Base-by-base conservation (phyloP, 2,113 vertebrate genomes). In the Balaeniceps rex region DNA sequence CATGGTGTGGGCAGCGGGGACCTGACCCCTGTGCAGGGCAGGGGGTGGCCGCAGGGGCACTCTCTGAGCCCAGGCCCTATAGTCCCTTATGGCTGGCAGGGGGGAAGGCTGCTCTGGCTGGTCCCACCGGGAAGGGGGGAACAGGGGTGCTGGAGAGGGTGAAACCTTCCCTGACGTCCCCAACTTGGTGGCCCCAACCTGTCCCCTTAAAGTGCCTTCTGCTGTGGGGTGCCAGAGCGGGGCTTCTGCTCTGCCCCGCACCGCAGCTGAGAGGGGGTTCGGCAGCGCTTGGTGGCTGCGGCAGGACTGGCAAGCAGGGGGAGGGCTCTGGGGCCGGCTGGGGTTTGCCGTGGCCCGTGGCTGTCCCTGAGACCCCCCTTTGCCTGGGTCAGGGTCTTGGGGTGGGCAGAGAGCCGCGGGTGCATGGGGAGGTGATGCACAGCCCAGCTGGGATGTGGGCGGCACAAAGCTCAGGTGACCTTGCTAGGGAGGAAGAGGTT, bases 281-380 rank as follows among this genome's bases (percentile, higher is more conserved):
- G 1, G 33, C 25, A 33, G 17, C 16, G 26, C 36, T 84, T 46
- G 28, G 13, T 64, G 52, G 38, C 54, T 51, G 38, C 4, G 4
- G n/a, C 49, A 51, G 65, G 47, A 8, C 26, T 87, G 40, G 12
- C 0, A 3, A 57, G 19, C 15, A 33, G 54, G 18, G 10, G 33
- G 51, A 28, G 13, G 42, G 10, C 60, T 74, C 31, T 75, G 61
- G 23, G 19, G 38, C 24, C 9, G 4, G 5, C 69, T 78, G 40
- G 6, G 7, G 29, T 12, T 34, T 70, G 57, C n/a, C 4, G 14
- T 82, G 22, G 34, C 47, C 25, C 0, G 0, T 75, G 28, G 29
- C 26, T 57, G 26, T 55, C n/a, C 76, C 34, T 65, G 38, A 10
- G 14, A 57, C 12, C 6, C 25, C 14, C 14, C 12, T 15, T 36